Evolutionary conservation across 2,113 vertebrate species (phyloP), one percentile per base, ranked within the genome.

Genomic region (Genyomyrus donnyi): DNA sequence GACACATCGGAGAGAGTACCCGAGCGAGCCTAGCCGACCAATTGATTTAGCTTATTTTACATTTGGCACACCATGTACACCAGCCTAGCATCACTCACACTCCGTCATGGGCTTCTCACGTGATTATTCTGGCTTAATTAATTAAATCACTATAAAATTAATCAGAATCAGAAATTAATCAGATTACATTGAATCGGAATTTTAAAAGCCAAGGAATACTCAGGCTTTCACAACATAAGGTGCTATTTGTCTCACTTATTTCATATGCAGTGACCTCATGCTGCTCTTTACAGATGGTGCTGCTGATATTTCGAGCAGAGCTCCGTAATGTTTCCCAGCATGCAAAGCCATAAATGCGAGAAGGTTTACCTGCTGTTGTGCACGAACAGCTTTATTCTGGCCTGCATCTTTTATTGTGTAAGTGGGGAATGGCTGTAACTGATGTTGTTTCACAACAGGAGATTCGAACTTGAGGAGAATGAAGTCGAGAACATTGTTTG

Each of bases 401-500:
- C 24, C 50, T 10, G 48, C n/a, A 17, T 50, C 45, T 49, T 39
- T 53, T 39, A 31, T 10, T 56, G 27, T 35, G n/a, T 35, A 35
- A 35, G 27, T 53, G 50, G 50, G 5, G 31, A 87, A 53, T 13
- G 24, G 31, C 50, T 27, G 13, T 87, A 56, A 56, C 27, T 27
- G n/a, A 48, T 53, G 27, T n/a, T 7, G 27, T 91, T 85, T 87
- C 91, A 8, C 88, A 49, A 84, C 90, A 88, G 80, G 85, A 94
- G 93, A 85, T 58, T 90, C 70, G 93, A 93, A 70, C 88, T 94
- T 93, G 89, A 91, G 27, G 0, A 95, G 93, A 24, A 90, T 74
- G 89, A 58, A 94, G 88, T 24, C 9, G 3, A 8, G 45, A n/a
- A 89, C 92, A 15, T 91, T 96, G 21, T 96, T 96, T 92, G 93